phyloP scores from a whole-genome alignment of 1,140 invertebrate species.

The Bombus soroeensis region DNA sequence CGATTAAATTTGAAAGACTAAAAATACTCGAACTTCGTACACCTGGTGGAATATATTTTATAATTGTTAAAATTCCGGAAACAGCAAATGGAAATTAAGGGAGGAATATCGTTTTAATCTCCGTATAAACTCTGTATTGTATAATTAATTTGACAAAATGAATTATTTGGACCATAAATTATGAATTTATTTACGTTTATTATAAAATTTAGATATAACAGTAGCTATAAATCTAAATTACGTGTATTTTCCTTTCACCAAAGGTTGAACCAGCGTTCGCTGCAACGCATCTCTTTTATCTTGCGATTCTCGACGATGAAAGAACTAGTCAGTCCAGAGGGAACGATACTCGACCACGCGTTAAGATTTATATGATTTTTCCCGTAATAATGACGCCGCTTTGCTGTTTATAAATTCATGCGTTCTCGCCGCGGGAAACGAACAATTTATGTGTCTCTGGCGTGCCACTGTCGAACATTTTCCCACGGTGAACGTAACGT shows the following conservation, averaged over 20 bases:
- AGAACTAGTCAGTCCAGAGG: neutral
- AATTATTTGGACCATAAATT: neutral
- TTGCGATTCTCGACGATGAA: neutral
- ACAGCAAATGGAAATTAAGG: too few relatives aligned
- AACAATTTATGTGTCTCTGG: conserved; percentile 44
- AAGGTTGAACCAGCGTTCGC: neutral
- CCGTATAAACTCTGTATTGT: neutral
- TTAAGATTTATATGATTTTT: conserved; percentile 32
- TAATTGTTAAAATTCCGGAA: too few relatives aligned
- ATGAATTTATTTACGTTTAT: neutral
- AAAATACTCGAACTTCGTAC: too few relatives aligned
- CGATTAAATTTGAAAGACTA: too few relatives aligned
- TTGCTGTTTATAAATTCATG: conserved; percentile 31
- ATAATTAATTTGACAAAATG: neutral
- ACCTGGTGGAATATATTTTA: too few relatives aligned
- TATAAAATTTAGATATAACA: neutral
- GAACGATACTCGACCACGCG: neutral
- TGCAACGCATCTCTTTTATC: too few relatives aligned
- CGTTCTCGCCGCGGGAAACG: conserved; percentile 15
- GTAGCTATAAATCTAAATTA: neutral
- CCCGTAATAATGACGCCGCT: conserved; percentile 33
- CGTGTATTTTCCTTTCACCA: too few relatives aligned
- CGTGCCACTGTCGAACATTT: conserved; percentile 40
- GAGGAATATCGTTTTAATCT: neutral
- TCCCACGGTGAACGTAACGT: conserved; percentile 30